phyloP scores from a whole-genome alignment of 1,140 invertebrate genomes.

The Drosophila parabipectinata region DNA sequence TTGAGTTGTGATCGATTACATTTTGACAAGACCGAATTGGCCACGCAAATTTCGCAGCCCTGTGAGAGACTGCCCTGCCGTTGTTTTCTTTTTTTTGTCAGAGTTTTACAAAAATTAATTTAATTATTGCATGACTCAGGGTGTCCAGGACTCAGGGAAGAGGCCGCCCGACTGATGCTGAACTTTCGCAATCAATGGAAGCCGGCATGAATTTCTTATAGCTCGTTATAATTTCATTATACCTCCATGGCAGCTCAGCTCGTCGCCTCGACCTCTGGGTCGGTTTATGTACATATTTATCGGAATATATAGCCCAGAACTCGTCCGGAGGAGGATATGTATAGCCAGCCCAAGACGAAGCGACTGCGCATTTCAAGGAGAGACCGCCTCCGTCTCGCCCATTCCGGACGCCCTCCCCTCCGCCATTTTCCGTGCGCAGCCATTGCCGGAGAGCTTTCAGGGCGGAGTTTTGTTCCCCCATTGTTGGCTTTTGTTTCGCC shows the following conservation, averaged over 20 bases:
- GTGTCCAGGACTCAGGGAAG: background rate
- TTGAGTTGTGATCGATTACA: conserved; percentile 83
- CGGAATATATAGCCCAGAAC: conserved; percentile 5
- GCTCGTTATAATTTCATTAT: conserved; percentile 83
- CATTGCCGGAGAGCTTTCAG: conserved; percentile 63
- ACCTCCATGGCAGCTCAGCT: conserved; percentile 21
- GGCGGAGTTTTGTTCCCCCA: conserved; percentile 64
- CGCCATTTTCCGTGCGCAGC: conserved; percentile 76
- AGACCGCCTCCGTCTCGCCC: conserved; percentile 2
- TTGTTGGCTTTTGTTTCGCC: conserved; percentile 27
- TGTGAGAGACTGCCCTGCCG: conserved; percentile 33
- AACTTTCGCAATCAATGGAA: conserved; percentile 54
- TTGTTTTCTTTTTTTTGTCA: conserved; percentile 32
- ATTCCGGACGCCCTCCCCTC: conserved; percentile 9
- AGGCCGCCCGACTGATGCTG: background rate
- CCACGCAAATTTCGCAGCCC: conserved; percentile 58
- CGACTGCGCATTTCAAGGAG: conserved; percentile 80
- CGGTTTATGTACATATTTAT: conserved; percentile 12
- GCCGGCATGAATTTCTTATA: conserved; percentile 78
- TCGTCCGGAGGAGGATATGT: conserved; percentile 6
- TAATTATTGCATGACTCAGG: conserved; percentile 66
- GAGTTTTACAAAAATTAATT: conserved; percentile 60
- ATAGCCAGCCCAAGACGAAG: conserved; percentile 47
- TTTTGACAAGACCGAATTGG: conserved; percentile 76
- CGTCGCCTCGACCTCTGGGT: conserved; percentile 43